Base-by-base conservation (phyloP, 1,140 invertebrate species). In the Rhopalosiphum maidis region DNA sequence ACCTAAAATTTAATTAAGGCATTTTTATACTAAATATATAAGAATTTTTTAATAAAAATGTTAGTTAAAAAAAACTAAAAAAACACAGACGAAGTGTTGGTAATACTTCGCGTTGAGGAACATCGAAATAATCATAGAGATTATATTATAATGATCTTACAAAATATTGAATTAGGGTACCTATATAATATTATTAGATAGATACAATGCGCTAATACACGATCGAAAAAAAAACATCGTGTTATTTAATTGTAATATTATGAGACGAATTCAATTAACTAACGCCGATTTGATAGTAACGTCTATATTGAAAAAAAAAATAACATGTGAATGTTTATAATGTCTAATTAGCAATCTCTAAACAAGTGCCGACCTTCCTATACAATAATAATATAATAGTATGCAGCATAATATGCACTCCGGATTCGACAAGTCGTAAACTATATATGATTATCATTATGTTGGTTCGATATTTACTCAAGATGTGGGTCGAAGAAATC, bases 401-500 rank as follows among this genome's bases (percentile, higher is more conserved):
- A 86, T 68, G 60, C 60, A 68, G 9, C 60, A 68, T 68, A 68
- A 68, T 68, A n/a, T 68, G 11, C 60, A 77, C 60, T n/a, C 60
- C 15, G 15, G 8, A 77, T 35, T 83, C 1, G 21, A 83, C 77
- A 8, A 83, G 15, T 68, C n/a, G 30, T 68, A n/a, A 68, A 30
- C 30, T 68, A 68, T 68, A 68, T n/a, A n/a, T 83, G 41, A 83
- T 83, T 68, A n/a, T 83, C 41, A 83, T 83, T 41, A 83, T 83
- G 18, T 83, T 83, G 82, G 35, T 83, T 41, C 82, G 82, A 83
- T 83, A 83, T 37, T 37, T 83, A 83, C 82, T 9, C 88, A 35
- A 60, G 37, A 90, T 60, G 88, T 90, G 54, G 88, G 88, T 90
- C 88, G 54, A 90, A 90, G 88, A 90, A 90, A 90, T 90, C 54